These are phyloP conservation scores for Lethenteron reissneri DNA, from an alignment of 2,113 vertebrate species.

Conservation along the genomic window DNA sequence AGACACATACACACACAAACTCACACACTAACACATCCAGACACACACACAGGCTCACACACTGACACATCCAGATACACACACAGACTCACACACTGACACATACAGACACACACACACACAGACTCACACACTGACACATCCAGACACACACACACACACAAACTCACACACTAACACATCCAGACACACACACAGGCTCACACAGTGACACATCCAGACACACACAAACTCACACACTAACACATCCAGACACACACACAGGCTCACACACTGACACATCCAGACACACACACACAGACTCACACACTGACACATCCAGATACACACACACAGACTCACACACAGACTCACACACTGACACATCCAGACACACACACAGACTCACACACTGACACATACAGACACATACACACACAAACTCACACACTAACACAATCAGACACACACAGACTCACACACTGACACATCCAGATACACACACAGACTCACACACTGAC, in stretches of 20 bases:
- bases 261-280: background rate
- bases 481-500: background rate
- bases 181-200: background rate
- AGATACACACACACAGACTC: background rate
- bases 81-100: background rate
- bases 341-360: background rate
- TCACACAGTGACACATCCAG: background rate
- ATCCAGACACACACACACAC: background rate
- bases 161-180: background rate
- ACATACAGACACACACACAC: background rate
- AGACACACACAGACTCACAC: background rate
- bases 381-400: background rate
- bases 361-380: background rate
- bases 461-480: background rate
- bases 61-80: background rate
- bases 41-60: background rate
- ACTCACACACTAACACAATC: background rate
- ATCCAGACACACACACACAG: background rate
- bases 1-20: background rate
- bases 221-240: background rate
- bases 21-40: background rate
- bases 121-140: no score
- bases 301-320: background rate
- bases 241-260: background rate
- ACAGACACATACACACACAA: background rate